These are phyloP conservation scores for Amphiprion percula DNA, from an alignment of 2,113 vertebrate genomes.

Conservation along the genomic window DNA sequence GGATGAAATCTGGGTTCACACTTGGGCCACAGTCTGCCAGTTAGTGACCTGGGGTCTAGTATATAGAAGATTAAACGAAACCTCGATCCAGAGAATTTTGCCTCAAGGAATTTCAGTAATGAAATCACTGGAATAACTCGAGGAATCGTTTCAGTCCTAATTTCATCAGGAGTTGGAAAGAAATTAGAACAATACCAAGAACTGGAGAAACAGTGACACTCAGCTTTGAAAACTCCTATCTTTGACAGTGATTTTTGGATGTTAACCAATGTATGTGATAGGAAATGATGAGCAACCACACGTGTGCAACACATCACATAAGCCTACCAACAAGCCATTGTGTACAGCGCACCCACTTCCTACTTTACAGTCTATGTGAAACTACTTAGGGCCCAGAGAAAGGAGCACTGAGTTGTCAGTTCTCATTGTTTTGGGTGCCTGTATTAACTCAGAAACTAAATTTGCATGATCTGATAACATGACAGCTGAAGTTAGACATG, in stretches of 20 bases:
- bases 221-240: too few relatives aligned
- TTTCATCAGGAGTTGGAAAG: too few relatives aligned
- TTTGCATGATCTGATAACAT: not conserved
- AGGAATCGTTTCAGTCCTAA: too few relatives aligned
- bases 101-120: too few relatives aligned
- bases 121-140: too few relatives aligned
- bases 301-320: not conserved
- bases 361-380: slow-evolving; percentile 18
- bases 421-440: not conserved
- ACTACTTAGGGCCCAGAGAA: slow-evolving; percentile 3
- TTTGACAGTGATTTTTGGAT: not conserved
- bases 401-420: slow-evolving; percentile 4
- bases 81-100: too few relatives aligned
- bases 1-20: too few relatives aligned
- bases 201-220: too few relatives aligned
- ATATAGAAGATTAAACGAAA: too few relatives aligned
- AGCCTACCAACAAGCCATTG: not conserved
- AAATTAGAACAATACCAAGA: too few relatives aligned
- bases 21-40: too few relatives aligned
- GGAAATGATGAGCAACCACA: not conserved
- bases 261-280: not conserved
- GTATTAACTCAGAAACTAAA: not conserved
- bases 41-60: too few relatives aligned
- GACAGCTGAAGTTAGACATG: not conserved
- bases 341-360: slow-evolving; percentile 32